Conservation (phyloP, 2,888 invertebrate species). For the Palloptera scutellata region DNA sequence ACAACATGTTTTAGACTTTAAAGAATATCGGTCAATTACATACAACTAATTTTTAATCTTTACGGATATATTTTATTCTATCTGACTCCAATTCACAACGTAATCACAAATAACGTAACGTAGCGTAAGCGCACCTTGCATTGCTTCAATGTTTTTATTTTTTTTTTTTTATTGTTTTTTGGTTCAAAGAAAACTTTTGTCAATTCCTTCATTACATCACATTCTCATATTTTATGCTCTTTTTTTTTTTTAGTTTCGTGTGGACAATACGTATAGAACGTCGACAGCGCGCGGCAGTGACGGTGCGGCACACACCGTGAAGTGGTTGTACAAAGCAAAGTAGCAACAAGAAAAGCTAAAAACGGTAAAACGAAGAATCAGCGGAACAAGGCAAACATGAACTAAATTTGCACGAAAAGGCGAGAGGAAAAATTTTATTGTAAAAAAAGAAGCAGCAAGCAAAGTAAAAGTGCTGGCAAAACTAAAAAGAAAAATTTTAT, state of each 20-base stretch:
- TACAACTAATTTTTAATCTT: too few relatives aligned
- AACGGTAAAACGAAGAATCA: slow-evolving; percentile 61
- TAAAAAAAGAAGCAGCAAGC: slow-evolving; percentile 43
- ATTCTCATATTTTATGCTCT: slow-evolving; percentile 40
- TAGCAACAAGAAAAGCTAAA: slow-evolving; percentile 52
- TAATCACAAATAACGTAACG: not conserved
- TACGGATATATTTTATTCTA: too few relatives aligned
- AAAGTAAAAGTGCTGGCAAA: slow-evolving; percentile 14
- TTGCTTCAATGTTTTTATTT: slow-evolving; percentile 2
- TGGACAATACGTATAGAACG: not conserved
- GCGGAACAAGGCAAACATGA: slow-evolving; percentile 48
- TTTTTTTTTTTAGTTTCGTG: slow-evolving; percentile 17
- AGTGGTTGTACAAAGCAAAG: slow-evolving; percentile 59
- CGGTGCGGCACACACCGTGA: slow-evolving; percentile 18
- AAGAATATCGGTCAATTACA: too few relatives aligned
- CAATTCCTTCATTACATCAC: slow-evolving; percentile 43
- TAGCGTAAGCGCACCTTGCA: slow-evolving; percentile 22
- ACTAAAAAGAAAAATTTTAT: slow-evolving; percentile 17
- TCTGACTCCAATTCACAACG: not conserved
- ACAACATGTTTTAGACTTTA: too few relatives aligned
- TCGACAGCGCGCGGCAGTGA: slow-evolving; percentile 16
- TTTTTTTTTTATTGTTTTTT: not conserved
- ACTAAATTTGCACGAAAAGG: slow-evolving; percentile 47
- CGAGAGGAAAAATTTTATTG: slow-evolving; percentile 53
- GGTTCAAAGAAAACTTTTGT: slow-evolving; percentile 35